A percentile compares a stretch with the other conserved stretches of the same genome.
phyloP scores from a whole-genome alignment of 1,140 invertebrate genomes.

The Gonatopus flavifemur region DNA sequence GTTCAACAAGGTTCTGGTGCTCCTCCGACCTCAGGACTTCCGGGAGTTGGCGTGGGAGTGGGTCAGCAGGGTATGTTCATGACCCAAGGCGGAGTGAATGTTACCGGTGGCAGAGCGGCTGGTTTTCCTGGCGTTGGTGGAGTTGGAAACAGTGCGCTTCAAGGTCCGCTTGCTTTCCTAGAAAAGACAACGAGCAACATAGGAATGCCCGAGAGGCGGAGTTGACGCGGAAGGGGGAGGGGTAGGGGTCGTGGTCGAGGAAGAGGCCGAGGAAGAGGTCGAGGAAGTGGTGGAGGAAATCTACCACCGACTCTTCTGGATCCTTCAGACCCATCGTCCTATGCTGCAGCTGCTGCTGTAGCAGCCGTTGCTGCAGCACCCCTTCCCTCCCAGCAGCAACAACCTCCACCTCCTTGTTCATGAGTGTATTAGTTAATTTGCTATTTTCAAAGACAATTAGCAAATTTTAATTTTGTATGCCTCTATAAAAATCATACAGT shows the following conservation, averaged over 20 bases:
- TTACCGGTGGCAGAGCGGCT: conserved; percentile 27
- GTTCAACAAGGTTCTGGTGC: conserved; percentile 46
- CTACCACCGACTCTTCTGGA: conserved; percentile 46
- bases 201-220: conserved; percentile 66
- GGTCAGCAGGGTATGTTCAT: conserved; percentile 54
- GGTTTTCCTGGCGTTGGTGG: conserved; percentile 41
- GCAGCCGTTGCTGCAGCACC: conserved; percentile 45
- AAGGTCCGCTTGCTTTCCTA: conserved; percentile 68
- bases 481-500: no score
- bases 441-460: background rate
- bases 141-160: conserved; percentile 56
- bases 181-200: conserved; percentile 76
- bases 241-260: conserved; percentile 62
- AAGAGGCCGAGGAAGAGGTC: conserved; percentile 59
- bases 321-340: conserved; percentile 51
- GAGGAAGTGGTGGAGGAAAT: conserved; percentile 42
- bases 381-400: conserved; percentile 56
- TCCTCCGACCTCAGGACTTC: conserved; percentile 40
- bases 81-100: conserved; percentile 38
- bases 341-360: conserved; percentile 45
- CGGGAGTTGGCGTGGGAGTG: conserved; percentile 52
- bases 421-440: conserved; percentile 13
- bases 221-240: conserved; percentile 65
- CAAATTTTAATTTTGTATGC: no score
- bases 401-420: conserved; percentile 46